These are phyloP conservation scores for Hirundichthys speculiger DNA, from an alignment of 2,113 vertebrate species.

Conservation along the genomic window DNA sequence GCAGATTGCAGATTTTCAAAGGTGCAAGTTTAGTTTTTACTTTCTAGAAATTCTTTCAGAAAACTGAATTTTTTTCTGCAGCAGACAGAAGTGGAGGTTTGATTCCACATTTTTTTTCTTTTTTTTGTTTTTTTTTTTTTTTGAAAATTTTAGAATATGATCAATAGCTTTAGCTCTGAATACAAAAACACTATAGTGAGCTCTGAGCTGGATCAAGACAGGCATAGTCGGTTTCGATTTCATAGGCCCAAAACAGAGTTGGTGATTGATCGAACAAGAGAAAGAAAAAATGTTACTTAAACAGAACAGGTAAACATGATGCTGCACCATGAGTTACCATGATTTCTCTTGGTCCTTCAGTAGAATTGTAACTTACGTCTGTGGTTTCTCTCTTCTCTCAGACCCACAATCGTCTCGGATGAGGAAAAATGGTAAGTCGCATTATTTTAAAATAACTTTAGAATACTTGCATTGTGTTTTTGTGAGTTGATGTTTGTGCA, in stretches of 20 bases:
- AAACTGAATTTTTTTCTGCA: background rate
- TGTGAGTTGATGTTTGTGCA: background rate
- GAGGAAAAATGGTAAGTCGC: conserved; percentile 88
- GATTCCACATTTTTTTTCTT: conserved; percentile 46
- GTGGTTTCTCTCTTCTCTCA: conserved; percentile 68
- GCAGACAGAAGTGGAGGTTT: conserved; percentile 42
- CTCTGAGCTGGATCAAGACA: conserved; percentile 68
- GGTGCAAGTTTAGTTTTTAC: conserved; percentile 15
- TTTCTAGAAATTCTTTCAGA: no score
- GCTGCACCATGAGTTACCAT: background rate
- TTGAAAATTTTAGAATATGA: conserved; percentile 74
- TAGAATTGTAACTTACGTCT: conserved; percentile 6
- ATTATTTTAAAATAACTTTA: background rate
- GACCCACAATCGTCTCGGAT: conserved; percentile 81
- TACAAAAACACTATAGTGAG: conserved; percentile 53
- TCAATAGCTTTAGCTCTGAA: conserved; percentile 71
- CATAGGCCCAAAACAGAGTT: conserved; percentile 73
- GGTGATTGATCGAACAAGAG: conserved; percentile 51
- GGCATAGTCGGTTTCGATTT: conserved; percentile 66
- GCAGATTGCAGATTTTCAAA: conserved; percentile 17
- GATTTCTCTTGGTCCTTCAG: background rate
- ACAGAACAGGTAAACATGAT: conserved; percentile 64
- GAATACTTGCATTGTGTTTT: background rate
- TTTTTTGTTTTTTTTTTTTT: conserved; percentile 18
- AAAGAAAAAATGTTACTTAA: conserved; percentile 76